phyloP scores from a whole-genome alignment of 2,888 invertebrate species.

The Acanthosepion lycidas region DNA sequence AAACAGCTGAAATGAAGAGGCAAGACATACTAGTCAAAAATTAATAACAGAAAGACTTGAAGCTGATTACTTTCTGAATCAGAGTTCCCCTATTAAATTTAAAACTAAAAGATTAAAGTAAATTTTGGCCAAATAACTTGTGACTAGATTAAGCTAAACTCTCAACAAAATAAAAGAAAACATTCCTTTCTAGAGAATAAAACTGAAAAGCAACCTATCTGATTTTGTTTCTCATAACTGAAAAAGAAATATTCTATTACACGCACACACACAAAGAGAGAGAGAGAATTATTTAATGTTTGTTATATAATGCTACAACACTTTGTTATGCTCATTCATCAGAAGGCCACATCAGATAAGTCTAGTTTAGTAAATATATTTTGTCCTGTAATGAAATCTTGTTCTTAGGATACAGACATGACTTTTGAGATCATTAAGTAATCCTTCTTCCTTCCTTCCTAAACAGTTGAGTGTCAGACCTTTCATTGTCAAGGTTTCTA shows the following conservation, averaged over 20 bases:
- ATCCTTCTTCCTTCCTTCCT: conserved; percentile 97
- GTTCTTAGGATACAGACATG: conserved; percentile 86
- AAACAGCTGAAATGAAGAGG: background rate
- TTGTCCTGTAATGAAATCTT: background rate
- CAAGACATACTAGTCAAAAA: background rate
- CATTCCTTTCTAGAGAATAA: too few species aligned
- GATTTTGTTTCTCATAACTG: too few species aligned
- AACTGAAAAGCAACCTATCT: too few species aligned
- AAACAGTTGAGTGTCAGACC: conserved; percentile 97
- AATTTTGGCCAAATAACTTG: too few species aligned
- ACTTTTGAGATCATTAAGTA: conserved; percentile 95
- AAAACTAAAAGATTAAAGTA: too few species aligned
- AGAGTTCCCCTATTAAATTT: too few species aligned
- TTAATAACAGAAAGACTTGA: background rate
- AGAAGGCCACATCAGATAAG: background rate
- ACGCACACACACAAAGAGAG: too few species aligned
- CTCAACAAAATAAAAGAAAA: too few species aligned
- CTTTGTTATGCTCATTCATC: background rate
- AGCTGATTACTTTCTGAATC: too few species aligned
- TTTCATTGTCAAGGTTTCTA: conserved; percentile 99
- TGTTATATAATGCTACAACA: background rate
- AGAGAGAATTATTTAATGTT: background rate
- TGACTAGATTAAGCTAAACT: too few species aligned
- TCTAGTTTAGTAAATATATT: too few species aligned
- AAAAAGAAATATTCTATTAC: too few species aligned